Conservation (phyloP, 2,797 vertebrate species). For the Potorous gilbertii region DNA sequence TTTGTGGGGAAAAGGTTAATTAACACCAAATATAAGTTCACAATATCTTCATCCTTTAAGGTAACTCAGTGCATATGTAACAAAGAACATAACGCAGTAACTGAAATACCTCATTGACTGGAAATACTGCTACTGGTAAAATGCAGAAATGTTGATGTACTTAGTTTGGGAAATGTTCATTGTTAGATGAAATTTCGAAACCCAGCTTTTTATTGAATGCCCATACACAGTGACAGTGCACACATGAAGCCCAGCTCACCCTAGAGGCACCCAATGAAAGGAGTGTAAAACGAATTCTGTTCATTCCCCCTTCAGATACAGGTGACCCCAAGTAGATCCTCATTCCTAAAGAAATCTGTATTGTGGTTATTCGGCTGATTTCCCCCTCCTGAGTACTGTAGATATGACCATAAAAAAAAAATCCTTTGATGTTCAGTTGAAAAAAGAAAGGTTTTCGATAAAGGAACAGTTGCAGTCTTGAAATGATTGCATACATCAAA, state of each 20-base stretch:
- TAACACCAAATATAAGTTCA: slow-evolving; percentile 67
- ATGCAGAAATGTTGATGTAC: not conserved
- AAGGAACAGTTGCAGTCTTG: slow-evolving; percentile 66
- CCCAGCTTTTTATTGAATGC: slow-evolving; percentile 19
- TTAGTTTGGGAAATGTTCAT: not conserved
- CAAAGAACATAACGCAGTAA: not conserved
- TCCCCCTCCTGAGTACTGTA: slow-evolving; percentile 19
- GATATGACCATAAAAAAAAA: slow-evolving; percentile 15
- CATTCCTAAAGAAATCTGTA: not conserved
- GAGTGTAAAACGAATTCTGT: not conserved
- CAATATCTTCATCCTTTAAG: slow-evolving; percentile 38
- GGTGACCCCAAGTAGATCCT: slow-evolving; percentile 11
- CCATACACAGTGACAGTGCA: slow-evolving; percentile 16
- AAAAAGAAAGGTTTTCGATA: slow-evolving; percentile 58
- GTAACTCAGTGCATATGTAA: not conserved
- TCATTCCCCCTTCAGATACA: not conserved
- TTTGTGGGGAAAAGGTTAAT: slow-evolving; percentile 55
- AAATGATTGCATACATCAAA: slow-evolving; percentile 33
- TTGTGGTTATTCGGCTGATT: slow-evolving; percentile 36
- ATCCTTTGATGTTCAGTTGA: slow-evolving; percentile 41
- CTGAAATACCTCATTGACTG: slow-evolving; percentile 42
- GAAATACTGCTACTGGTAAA: not conserved
- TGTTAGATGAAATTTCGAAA: not conserved
- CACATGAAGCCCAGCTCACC: not conserved
- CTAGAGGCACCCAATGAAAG: not conserved